Evolutionary conservation across 2,888 invertebrate genomes (phyloP), one percentile per base, ranked within the genome.

Genomic region (Leuctra nigra): DNA sequence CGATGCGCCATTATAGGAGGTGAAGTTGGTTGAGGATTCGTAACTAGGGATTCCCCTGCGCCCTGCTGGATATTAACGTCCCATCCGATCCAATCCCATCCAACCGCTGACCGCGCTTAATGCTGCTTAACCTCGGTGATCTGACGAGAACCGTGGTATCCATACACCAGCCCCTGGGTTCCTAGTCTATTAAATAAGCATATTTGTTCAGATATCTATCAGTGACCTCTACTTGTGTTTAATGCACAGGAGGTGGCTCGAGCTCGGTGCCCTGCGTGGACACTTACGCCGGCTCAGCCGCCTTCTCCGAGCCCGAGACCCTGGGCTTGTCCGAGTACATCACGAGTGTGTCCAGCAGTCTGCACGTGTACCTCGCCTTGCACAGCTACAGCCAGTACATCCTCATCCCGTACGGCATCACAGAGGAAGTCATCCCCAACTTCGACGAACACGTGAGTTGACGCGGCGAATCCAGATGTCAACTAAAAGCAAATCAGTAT

Each of bases 361-460:
- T 84, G 16, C 77, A 78, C 33, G 70, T 82, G 33, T 90, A 87
- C 66, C 68, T 90, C 1, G 78, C 83, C 0, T 81, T 89, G 67
- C 90, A 91, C 68, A 84, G 88, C 1, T 88, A 79, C 64, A 82
- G 85, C 0, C 88, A 90, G 64, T 72, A 82, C 29, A 68, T 88
- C 20, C 69, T 88, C 53, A 69, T 84, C 55, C 86, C 88, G 0
- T 88, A 83, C 68, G 88, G 88, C 0, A 80, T 85, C 64, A 80
- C 81, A 0, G 69, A 69, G 0, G 70, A 73, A 1, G 78, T 79
- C 57, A 67, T 80, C 16, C 79, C 76, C 0, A 83, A 84, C 65
- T 79, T 80, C 61, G 64, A 78, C 56, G 78, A 81, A 63, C 71
- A 78, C 64, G 83, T 82, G 70, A 70, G 74, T 61, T 50, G 41